Evolutionary conservation across 2,888 invertebrate species (phyloP).

Genomic region (Hemaris fuciformis): DNA sequence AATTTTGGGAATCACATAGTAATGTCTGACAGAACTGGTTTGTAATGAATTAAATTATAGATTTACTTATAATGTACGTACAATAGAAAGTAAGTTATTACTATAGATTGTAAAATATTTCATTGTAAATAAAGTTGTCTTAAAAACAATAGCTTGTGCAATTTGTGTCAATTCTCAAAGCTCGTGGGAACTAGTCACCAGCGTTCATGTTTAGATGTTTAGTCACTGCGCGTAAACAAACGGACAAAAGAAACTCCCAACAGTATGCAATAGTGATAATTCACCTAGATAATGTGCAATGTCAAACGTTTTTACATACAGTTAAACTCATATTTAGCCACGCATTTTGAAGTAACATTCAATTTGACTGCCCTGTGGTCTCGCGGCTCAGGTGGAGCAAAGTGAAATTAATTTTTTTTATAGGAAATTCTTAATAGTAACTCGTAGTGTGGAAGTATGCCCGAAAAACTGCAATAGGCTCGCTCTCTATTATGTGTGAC

Average conservation of each 20-base stretch:
- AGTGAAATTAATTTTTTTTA: too few species aligned
- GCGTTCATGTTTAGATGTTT: conserved; percentile 40
- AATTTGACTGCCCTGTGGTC: too few species aligned
- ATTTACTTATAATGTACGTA: conserved; percentile 48
- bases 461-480: too few species aligned
- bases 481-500: too few species aligned
- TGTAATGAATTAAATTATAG: conserved; percentile 33
- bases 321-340: neutral
- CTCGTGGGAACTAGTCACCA: conserved; percentile 49
- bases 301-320: conserved; percentile 10
- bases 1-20: neutral
- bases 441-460: too few species aligned
- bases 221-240: conserved; percentile 33
- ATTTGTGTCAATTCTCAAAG: conserved; percentile 56
- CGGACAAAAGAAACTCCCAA: conserved; percentile 33
- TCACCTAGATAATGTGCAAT: conserved; percentile 15
- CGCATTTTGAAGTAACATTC: neutral
- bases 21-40: conserved; percentile 36
- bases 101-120: conserved; percentile 73
- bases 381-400: too few species aligned
- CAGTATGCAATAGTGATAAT: conserved; percentile 17
- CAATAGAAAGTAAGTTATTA: conserved; percentile 65
- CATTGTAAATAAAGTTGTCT: conserved; percentile 78
- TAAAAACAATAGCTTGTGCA: conserved; percentile 61
- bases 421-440: too few species aligned